phyloP scores from a whole-genome alignment of 2,797 vertebrate species.

The Cynopterus sphinx region DNA sequence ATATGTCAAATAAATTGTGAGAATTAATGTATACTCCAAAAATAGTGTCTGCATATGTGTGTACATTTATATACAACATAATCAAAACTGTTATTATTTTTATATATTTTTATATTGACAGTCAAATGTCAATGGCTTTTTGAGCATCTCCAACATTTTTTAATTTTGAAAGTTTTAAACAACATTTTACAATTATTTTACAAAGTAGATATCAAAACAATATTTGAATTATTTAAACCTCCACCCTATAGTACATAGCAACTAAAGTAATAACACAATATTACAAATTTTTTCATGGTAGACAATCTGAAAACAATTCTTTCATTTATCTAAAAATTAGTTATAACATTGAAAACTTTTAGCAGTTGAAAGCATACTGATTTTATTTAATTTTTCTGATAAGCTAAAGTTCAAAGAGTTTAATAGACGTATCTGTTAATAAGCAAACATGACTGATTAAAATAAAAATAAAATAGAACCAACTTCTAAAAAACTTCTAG shows the following conservation, averaged over 20 bases:
- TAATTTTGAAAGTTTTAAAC: conserved; percentile 12
- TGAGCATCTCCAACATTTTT: neutral
- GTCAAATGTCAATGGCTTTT: neutral
- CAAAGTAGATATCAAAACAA: neutral
- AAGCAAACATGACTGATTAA: conserved; percentile 11
- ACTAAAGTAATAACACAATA: neutral
- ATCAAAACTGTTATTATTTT: neutral
- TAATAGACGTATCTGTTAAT: neutral
- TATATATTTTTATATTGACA: neutral
- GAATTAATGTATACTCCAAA: neutral
- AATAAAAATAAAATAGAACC: neutral
- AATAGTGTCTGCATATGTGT: neutral
- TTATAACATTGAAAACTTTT: neutral
- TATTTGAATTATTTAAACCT: neutral
- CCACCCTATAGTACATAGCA: neutral
- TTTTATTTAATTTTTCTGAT: conserved; percentile 27
- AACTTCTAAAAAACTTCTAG: neutral
- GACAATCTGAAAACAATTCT: neutral
- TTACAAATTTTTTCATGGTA: neutral
- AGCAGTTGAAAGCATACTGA: neutral
- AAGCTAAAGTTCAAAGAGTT: neutral
- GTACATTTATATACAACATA: neutral
- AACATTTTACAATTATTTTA: neutral
- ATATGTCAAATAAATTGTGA: neutral
- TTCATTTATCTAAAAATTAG: neutral